Evolutionary conservation across 2,797 vertebrate species (phyloP).

Genomic region (Esox masquinongy): DNA sequence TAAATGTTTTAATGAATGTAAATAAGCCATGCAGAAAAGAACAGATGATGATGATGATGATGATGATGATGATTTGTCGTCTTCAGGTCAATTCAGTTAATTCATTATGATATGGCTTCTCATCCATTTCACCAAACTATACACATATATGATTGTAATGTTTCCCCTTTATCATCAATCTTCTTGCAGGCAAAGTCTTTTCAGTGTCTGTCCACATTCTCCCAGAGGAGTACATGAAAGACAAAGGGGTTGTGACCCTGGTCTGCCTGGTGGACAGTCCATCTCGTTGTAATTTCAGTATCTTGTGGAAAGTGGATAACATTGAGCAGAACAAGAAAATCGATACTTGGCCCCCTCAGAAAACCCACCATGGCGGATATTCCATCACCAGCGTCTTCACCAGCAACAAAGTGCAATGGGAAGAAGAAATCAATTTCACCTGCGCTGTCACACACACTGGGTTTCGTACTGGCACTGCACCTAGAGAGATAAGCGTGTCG

Average conservation of each 20-base stretch:
- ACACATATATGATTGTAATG: neutral
- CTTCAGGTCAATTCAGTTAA: no score
- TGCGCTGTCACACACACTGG: neutral
- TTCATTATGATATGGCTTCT: no score
- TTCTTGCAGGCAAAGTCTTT: neutral
- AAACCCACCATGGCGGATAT: neutral
- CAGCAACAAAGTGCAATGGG: neutral
- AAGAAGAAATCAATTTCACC: accelerated
- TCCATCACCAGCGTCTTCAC: neutral
- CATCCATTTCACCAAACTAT: neutral
- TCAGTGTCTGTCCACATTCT: neutral
- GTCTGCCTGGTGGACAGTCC: neutral
- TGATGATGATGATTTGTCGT: no score
- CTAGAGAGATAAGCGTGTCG: neutral
- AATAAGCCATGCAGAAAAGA: no score
- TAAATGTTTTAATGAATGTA: no score
- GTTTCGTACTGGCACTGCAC: neutral
- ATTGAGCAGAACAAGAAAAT: neutral
- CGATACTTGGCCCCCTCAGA: neutral
- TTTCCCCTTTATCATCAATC: neutral
- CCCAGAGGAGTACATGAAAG: neutral
- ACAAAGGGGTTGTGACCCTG: neutral
- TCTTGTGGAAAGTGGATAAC: neutral
- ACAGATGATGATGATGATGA: no score
- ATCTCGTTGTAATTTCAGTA: neutral